These are phyloP conservation scores for Festucalex cinctus DNA, from an alignment of 2,113 vertebrate genomes.

Conservation along the genomic window DNA sequence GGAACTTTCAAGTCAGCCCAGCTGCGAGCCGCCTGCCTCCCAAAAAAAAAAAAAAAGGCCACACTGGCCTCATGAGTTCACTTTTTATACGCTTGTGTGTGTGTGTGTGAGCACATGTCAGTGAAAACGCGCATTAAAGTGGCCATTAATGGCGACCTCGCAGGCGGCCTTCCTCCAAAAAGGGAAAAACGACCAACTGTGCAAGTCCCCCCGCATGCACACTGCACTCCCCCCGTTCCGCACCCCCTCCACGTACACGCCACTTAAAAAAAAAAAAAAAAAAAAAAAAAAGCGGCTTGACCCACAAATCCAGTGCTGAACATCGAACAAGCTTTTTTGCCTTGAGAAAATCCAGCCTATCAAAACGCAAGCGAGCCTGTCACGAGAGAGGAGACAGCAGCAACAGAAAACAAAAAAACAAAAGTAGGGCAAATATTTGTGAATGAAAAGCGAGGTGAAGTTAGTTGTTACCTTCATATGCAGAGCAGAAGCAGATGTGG, in stretches of 20 bases:
- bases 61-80: neutral
- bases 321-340: neutral
- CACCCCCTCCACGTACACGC: constrained; percentile 74
- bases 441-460: neutral
- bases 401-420: neutral
- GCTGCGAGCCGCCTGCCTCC: constrained; percentile 5
- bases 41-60: too few species aligned
- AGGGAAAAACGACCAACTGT: constrained; percentile 18
- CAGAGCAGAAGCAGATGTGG: constrained; percentile 62
- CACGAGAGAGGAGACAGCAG: neutral
- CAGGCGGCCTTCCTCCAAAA: neutral
- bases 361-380: neutral
- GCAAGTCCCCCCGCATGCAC: constrained; percentile 56
- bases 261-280: neutral
- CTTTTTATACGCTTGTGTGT: constrained; percentile 3
- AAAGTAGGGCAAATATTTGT: neutral
- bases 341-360: neutral
- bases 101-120: neutral
- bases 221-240: constrained; percentile 54
- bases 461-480: constrained; percentile 69
- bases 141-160: neutral
- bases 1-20: constrained; percentile 40
- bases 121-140: too few species aligned
- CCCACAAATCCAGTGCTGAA: neutral
- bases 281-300: neutral